Evolutionary conservation across 2,888 invertebrate species (phyloP).

Genomic region (Cordilura impudica): DNA sequence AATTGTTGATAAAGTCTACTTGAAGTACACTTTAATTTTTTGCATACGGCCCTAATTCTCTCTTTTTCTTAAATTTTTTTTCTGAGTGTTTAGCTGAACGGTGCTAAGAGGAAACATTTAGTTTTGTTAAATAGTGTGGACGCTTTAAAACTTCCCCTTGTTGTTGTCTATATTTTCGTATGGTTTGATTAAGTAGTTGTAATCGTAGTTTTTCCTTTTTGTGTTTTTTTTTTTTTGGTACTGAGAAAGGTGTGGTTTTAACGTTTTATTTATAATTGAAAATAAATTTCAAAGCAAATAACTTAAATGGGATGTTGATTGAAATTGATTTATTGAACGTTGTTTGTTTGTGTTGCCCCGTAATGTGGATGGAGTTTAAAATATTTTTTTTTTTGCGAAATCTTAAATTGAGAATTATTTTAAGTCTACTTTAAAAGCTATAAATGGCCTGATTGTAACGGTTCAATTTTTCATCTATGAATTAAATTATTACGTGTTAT

Average conservation of each 20-base stretch:
- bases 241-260: conserved; percentile 45
- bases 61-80: not conserved
- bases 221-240: conserved; percentile 1
- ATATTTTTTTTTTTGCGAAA: not conserved
- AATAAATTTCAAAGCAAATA: conserved; percentile 54
- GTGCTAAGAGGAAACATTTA: conserved; percentile 49
- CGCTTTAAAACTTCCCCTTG: conserved; percentile 21
- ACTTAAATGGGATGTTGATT: conserved; percentile 55
- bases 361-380: not conserved
- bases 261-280: conserved; percentile 39
- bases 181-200: not conserved
- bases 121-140: conserved; percentile 41
- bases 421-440: not conserved
- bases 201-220: not conserved
- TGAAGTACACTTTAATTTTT: too few relatives aligned
- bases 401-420: conserved; percentile 2
- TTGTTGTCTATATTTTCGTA: not conserved
- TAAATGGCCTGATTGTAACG: conserved; percentile 6
- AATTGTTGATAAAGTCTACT: too few relatives aligned
- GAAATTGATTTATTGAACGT: conserved; percentile 56
- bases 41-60: too few relatives aligned
- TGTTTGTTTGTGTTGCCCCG: conserved; percentile 6
- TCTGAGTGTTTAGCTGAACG: conserved; percentile 6
- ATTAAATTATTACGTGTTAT: conserved; percentile 36
- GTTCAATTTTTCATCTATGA: conserved; percentile 10